A percentile compares a stretch with the other conserved stretches of the same genome.
These are phyloP conservation scores for Leucoraja ocellata DNA, from an alignment of 2,797 vertebrate species.

Conservation along the genomic window DNA sequence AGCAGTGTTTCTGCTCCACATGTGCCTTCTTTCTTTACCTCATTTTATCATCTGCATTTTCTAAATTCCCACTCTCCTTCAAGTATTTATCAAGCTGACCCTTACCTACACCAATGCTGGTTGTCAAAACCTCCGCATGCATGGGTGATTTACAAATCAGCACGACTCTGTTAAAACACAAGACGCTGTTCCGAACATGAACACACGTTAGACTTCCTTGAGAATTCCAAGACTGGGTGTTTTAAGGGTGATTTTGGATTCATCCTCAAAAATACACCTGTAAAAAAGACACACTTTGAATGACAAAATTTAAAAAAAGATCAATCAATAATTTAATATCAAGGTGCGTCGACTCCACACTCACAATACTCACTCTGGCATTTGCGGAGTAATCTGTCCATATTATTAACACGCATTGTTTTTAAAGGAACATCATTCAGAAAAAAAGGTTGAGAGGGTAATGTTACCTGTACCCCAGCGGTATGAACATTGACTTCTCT, in stretches of 20 bases:
- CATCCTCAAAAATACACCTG: background rate
- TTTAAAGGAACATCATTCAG: background rate
- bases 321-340: background rate
- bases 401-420: background rate
- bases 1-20: background rate
- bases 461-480: background rate
- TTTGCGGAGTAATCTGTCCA: background rate
- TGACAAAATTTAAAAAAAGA: background rate
- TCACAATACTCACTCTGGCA: background rate
- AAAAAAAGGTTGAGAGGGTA: background rate
- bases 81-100: background rate
- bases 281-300: background rate
- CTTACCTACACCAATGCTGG: background rate
- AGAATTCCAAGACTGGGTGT: background rate
- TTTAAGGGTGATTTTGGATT: background rate
- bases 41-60: background rate
- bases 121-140: background rate
- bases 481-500: too few species aligned
- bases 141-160: background rate
- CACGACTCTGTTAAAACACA: background rate
- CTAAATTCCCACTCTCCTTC: background rate
- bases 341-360: background rate
- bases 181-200: background rate
- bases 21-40: background rate
- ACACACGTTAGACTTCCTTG: background rate